These are phyloP conservation scores for Hydropsyche betteni DNA, from an alignment of 2,888 invertebrate genomes.

Conservation along the genomic window DNA sequence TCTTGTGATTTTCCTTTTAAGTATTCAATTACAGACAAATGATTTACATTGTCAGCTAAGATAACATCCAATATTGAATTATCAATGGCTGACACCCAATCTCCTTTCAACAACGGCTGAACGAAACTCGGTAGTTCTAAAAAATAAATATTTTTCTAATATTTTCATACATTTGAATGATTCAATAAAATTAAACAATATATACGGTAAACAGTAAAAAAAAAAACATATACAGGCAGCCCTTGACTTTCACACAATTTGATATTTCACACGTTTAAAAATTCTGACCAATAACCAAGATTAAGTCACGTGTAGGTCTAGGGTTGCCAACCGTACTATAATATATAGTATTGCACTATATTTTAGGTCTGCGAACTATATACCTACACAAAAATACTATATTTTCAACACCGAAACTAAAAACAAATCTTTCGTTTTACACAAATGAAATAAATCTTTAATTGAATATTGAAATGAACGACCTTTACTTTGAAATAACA, in stretches of 20 bases:
- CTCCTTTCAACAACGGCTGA: conserved; percentile 39
- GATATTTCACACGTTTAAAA: background rate
- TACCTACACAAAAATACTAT: no score
- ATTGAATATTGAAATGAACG: no score
- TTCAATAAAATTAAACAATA: background rate
- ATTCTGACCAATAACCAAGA: no score
- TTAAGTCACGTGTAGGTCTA: no score
- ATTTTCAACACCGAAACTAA: no score
- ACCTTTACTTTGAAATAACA: no score
- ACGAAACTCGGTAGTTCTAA: conserved; percentile 39
- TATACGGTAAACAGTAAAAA: background rate
- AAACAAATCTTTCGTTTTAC: no score
- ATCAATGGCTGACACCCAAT: conserved; percentile 35
- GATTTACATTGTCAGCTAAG: background rate
- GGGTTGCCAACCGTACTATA: no score
- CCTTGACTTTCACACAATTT: conserved; percentile 2
- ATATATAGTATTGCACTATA: no score
- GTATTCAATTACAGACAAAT: background rate
- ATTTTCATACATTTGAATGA: conserved; percentile 3
- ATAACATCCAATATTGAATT: conserved; percentile 4
- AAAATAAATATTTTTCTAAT: conserved; percentile 25
- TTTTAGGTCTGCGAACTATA: no score
- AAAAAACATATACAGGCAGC: background rate
- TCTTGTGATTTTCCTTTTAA: conserved; percentile 42
- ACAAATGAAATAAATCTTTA: no score